A percentile compares a stretch with the other conserved stretches of the same genome.
phyloP scores from a whole-genome alignment of 2,113 vertebrate species.

The Cyprinodon variegatus region DNA sequence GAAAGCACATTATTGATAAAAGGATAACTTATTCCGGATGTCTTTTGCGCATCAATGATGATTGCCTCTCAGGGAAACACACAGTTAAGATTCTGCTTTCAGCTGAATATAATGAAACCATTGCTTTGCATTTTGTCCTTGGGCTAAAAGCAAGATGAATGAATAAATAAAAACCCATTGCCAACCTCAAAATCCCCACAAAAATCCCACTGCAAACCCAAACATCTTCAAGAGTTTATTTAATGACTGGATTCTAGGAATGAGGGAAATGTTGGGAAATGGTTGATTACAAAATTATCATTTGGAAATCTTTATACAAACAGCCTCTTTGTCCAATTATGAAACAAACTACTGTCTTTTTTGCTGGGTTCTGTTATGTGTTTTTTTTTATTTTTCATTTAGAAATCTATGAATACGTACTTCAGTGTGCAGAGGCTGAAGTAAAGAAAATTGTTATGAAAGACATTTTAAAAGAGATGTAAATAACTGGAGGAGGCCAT shows the following conservation, averaged over 20 bases:
- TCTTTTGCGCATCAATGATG: neutral
- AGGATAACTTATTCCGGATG: neutral
- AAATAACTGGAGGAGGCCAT: too few species aligned
- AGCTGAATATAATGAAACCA: neutral
- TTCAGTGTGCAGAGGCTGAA: too few species aligned
- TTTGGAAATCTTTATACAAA: too few species aligned
- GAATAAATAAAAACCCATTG: neutral
- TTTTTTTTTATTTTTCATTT: too few species aligned
- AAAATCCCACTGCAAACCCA: neutral
- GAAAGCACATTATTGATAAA: constrained; percentile 3
- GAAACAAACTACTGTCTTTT: neutral
- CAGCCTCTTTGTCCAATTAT: neutral
- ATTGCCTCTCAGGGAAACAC: neutral
- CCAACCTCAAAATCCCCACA: neutral
- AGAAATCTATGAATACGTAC: too few species aligned
- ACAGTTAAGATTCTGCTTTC: neutral
- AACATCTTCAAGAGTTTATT: neutral
- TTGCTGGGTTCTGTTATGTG: too few species aligned
- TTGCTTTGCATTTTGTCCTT: neutral
- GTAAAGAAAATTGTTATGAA: too few species aligned
- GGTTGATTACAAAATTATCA: too few species aligned
- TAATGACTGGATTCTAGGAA: neutral
- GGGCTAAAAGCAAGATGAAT: neutral
- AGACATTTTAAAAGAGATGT: too few species aligned
- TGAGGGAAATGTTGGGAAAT: neutral